Evolutionary conservation across 2,888 invertebrate species (phyloP), one percentile per base, ranked within the genome.

Genomic region (Dicyrtoma fusca): DNA sequence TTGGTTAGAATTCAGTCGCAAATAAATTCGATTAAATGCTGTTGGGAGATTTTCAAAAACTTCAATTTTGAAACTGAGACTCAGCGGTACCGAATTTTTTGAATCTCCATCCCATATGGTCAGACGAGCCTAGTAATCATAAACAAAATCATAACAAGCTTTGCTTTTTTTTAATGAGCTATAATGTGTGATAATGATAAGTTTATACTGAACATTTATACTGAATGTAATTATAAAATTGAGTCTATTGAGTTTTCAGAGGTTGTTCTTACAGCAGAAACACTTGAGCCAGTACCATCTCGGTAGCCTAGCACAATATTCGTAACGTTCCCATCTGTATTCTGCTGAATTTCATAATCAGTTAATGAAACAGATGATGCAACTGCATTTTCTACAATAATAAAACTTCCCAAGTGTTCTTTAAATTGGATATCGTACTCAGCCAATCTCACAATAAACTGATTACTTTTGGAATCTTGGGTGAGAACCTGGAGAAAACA

Each of bases 11-110:
- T 63, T 66, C 6, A 72, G 49, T 21, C 73, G 55, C 5, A 76
- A 44, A 47, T 49, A 65, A n/a, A 76, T 69, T 13, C 74, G 71
- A 53, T 71, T 72, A 55, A 68, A 69, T 14, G 17, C 62, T 13
- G 42, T 8, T 25, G 23, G 13, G 0, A 49, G 23, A 1, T 42
- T 8, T 25, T 42, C 61, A 2, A 45, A 1, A 19, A 71, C 34
- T 14, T 34, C n/a, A 13, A 69, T n/a, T 42, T 47, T 19, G 44
- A 75, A 73, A n/a, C 68, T 55, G 19, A 68, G 47, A 14, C 62
- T 42, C 21, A 64, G 45, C 6, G 8, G 57, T 13, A 73, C 75
- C n/a, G 61, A 70, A 55, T 72, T 70, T n/a, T 57, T 45, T n/a
- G 45, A 10, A n/a, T 61, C 68, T 1, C 53, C 70, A 17, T 75